A percentile compares a stretch with the other conserved stretches of the same genome.
These are phyloP conservation scores for Eciton burchellii DNA, from an alignment of 1,140 invertebrate species.

Conservation along the genomic window DNA sequence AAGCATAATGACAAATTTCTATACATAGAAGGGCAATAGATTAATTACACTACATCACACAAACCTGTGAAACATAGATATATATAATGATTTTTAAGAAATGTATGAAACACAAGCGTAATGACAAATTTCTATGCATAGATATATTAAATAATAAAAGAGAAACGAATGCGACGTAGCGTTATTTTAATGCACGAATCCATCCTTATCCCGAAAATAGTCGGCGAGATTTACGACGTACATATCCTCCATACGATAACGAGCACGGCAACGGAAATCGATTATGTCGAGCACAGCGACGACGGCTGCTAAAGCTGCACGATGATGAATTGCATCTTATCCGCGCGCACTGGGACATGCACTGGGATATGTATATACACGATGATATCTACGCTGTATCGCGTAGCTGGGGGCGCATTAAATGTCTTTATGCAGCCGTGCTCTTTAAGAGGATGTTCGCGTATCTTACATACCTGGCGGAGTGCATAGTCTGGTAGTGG, in stretches of 20 bases:
- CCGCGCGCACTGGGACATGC: neutral
- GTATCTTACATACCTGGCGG: neutral
- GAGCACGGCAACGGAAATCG: conserved; percentile 33
- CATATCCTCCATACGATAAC: conserved; percentile 8
- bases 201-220: neutral
- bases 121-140: neutral
- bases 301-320: conserved; percentile 32
- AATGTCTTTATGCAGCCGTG: conserved; percentile 7
- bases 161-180: neutral
- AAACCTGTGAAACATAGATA: neutral
- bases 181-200: neutral
- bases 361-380: neutral
- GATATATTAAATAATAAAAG: neutral
- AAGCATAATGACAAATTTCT: neutral
- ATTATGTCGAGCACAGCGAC: conserved; percentile 33
- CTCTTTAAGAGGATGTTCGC: neutral
- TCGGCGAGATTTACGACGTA: neutral
- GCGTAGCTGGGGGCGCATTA: conserved; percentile 21
- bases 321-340: conserved; percentile 49
- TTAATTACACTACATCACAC: no score
- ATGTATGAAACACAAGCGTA: neutral
- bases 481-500: neutral
- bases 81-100: neutral
- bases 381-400: conserved; percentile 28
- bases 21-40: no score